Conservation (phyloP, 2,113 vertebrate genomes). For the Lipophrys pholis region DNA sequence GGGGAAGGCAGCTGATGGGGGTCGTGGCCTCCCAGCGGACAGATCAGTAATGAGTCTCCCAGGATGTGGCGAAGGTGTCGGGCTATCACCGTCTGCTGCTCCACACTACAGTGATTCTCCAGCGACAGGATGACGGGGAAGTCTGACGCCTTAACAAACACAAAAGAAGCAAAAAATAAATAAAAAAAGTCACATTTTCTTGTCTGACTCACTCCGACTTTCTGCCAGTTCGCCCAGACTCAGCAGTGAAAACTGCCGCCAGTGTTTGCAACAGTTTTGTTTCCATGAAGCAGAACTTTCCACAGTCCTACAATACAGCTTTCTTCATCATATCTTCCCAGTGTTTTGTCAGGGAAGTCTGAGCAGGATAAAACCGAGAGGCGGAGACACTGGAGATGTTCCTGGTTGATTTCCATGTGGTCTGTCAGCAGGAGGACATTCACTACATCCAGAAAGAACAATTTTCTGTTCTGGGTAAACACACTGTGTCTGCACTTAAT, state of each 20-base stretch:
- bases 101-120: slow-evolving; percentile 93
- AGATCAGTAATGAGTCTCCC: slow-evolving; percentile 86
- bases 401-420: slow-evolving; percentile 41
- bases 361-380: slow-evolving; percentile 7
- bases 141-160: slow-evolving; percentile 85
- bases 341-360: slow-evolving; percentile 13
- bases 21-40: slow-evolving; percentile 77
- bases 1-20: slow-evolving; percentile 88
- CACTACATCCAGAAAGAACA: not conserved
- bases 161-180: not conserved
- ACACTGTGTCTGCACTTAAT: not conserved
- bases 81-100: slow-evolving; percentile 89
- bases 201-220: too few species aligned
- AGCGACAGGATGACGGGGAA: slow-evolving; percentile 93
- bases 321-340: not conserved
- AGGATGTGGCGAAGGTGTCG: slow-evolving; percentile 86
- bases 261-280: not conserved
- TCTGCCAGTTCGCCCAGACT: not conserved
- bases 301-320: slow-evolving; percentile 14
- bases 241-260: not conserved
- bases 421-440: slow-evolving; percentile 12
- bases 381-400: slow-evolving; percentile 22
- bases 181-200: too few species aligned
- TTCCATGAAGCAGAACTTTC: slow-evolving; percentile 15
- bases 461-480: too few species aligned